A percentile compares a stretch with the other conserved stretches of the same genome.
Conservation (phyloP, 2,797 vertebrate genomes). For the Manis javanica region DNA sequence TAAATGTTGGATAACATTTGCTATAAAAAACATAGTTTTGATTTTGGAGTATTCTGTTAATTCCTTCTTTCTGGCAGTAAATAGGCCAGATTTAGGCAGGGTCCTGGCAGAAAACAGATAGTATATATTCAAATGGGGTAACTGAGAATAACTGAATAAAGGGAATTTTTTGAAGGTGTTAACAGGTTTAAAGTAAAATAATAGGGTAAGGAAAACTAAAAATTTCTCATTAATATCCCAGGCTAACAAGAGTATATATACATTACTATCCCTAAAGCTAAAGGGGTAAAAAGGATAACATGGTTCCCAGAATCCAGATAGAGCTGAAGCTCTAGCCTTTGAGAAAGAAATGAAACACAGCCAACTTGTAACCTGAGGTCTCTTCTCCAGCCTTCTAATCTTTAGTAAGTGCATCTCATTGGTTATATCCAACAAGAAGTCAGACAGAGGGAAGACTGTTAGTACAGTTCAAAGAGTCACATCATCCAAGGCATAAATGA, state of each 20-base stretch:
- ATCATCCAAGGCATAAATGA: not conserved
- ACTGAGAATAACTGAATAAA: slow-evolving; percentile 1
- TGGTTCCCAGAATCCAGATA: not conserved
- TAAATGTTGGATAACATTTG: slow-evolving; percentile 5
- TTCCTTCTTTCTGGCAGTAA: slow-evolving; percentile 38
- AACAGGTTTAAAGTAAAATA: slow-evolving; percentile 19
- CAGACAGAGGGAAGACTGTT: not conserved
- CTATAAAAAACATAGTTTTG: not conserved
- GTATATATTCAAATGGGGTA: not conserved
- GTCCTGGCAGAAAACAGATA: not conserved
- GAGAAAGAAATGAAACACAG: not conserved
- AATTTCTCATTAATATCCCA: not conserved
- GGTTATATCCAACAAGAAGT: not conserved
- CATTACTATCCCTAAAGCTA: not conserved
- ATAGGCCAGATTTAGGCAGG: not conserved
- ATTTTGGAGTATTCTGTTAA: not conserved
- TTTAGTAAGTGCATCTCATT: not conserved
- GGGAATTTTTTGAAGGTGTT: not conserved
- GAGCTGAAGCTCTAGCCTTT: not conserved
- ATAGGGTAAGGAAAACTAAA: not conserved
- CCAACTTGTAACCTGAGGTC: not conserved
- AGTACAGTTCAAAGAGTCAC: not conserved
- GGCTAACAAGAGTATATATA: not conserved
- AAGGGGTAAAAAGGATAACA: not conserved
- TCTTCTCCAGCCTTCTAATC: not conserved